Conservation (phyloP, 2,888 invertebrate species). For the Chloromyia formosa region DNA sequence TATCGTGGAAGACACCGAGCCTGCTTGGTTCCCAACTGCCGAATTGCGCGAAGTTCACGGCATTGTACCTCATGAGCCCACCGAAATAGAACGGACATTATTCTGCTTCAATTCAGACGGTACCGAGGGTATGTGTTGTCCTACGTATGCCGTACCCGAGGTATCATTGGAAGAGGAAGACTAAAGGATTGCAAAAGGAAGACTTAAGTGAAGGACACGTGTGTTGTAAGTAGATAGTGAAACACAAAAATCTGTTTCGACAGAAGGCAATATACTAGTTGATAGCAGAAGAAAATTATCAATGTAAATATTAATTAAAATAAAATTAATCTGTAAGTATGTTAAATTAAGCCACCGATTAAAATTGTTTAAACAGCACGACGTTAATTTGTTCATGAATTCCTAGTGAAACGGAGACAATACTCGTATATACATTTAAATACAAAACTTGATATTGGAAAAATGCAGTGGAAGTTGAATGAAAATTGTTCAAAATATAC, state of each 20-base stretch:
- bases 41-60: constrained; percentile 90
- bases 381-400: not conserved
- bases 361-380: not conserved
- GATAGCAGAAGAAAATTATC: not conserved
- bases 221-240: not conserved
- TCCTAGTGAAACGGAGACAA: constrained; percentile 2
- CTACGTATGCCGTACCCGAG: constrained; percentile 66
- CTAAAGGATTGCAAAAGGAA: constrained; percentile 50
- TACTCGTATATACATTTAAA: not conserved
- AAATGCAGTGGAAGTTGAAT: constrained; percentile 1
- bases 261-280: not conserved
- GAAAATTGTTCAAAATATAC: not conserved
- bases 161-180: constrained; percentile 63
- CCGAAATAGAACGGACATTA: constrained; percentile 77
- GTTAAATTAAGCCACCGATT: constrained; percentile 25
- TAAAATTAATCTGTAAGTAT: constrained; percentile 1
- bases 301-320: constrained; percentile 21
- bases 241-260: not conserved
- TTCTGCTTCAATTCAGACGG: constrained; percentile 89
- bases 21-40: constrained; percentile 91
- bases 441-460: not conserved
- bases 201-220: not conserved
- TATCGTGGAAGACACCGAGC: constrained; percentile 86
- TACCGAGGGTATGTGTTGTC: constrained; percentile 83
- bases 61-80: constrained; percentile 84